Evolutionary conservation across 2,113 vertebrate genomes (phyloP).

Genomic region (Pterophyllum scalare): DNA sequence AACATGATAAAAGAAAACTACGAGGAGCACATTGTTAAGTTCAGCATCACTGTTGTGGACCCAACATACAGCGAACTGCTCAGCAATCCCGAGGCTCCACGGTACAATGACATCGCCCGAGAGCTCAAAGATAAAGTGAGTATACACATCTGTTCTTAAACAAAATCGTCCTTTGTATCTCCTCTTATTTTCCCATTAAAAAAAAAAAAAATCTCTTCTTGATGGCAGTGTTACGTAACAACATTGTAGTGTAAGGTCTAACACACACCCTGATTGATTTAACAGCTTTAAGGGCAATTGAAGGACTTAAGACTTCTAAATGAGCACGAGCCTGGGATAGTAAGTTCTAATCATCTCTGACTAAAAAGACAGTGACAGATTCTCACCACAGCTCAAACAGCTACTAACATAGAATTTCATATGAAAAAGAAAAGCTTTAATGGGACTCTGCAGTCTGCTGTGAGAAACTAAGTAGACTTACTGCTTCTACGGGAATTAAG

Average conservation of each 20-base stretch:
- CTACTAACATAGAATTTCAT: neutral
- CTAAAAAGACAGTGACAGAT: conserved; percentile 8
- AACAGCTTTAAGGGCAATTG: conserved; percentile 43
- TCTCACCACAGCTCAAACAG: neutral
- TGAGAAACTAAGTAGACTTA: neutral
- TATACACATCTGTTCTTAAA: neutral
- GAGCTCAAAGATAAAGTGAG: conserved; percentile 86
- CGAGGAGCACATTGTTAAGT: conserved; percentile 86
- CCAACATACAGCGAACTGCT: conserved; percentile 82
- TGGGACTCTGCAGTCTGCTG: neutral
- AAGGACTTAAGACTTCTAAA: conserved; percentile 35
- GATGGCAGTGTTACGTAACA: neutral
- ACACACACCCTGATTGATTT: conserved; percentile 41
- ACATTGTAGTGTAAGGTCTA: conserved; percentile 3
- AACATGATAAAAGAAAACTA: conserved; percentile 77
- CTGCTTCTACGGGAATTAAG: neutral
- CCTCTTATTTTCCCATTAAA: neutral
- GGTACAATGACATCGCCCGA: conserved; percentile 78
- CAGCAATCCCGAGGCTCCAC: conserved; percentile 70
- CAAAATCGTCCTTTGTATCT: neutral
- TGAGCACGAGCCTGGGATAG: conserved; percentile 48
- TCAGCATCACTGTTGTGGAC: conserved; percentile 87
- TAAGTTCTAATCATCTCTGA: conserved; percentile 45
- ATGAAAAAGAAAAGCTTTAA: neutral
- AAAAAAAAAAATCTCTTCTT: neutral